Evolutionary conservation across 2,888 invertebrate genomes (phyloP), one percentile per base, ranked within the genome.

Genomic region (Synergus laeviventris): DNA sequence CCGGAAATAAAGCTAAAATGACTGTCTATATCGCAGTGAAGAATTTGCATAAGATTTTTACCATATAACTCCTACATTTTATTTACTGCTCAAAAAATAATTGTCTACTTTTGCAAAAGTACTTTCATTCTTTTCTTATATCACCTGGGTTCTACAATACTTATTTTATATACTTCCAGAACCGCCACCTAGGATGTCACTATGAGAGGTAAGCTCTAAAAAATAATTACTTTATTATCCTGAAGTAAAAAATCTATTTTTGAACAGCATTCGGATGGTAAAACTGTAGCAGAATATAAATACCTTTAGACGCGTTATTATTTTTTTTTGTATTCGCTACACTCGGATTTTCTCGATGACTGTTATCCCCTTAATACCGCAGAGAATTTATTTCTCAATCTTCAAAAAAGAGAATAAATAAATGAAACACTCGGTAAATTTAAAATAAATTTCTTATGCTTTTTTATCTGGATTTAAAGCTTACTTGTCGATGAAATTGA

Each of bases 181-280:
- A 85, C 82, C 84, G 83, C 84, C 85, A 84, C 84, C 82, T 88
- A 87, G 85, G 79, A 76, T 74, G 76, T 54, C 89, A 90, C 85
- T 82, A 90, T 90, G 90, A 90, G 89, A 89, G 89, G 90, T 88
- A 84, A 89, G 87, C 81, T 80, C 7, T 56, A 21, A 9, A 49
- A 8, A 49, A 5, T 39, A 39, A 49, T n/a, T 5, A 49, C n/a
- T 49, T n/a, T n/a, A n/a, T 8, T 49, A n/a, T n/a, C n/a, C 5
- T 45, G 16, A 16, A 45, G 8, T n/a, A 16, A 8, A n/a, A 49
- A 8, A n/a, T 49, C 5, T 49, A 49, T n/a, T 49, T 49, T 49
- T 49, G n/a, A 45, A 45, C 3, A 42, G 7, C 31, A 31, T 31
- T 31, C 31, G 31, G 7, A 31, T 31, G 31, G 31, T 5, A 31